Base-by-base conservation (phyloP, 2,113 vertebrate genomes). In the Cynoglossus semilaevis region DNA sequence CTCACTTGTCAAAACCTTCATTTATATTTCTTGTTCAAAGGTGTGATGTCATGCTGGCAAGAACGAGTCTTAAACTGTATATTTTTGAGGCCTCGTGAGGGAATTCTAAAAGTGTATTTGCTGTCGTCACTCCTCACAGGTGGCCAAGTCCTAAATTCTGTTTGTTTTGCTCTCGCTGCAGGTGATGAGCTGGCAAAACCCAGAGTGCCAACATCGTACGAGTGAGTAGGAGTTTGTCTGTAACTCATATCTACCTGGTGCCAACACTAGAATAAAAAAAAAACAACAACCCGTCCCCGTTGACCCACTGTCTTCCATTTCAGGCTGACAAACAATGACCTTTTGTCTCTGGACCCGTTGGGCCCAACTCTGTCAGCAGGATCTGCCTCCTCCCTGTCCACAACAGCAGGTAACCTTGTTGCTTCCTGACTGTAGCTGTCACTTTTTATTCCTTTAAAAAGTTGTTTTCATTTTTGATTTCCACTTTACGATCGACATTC, bases 301-400 rank as follows among this genome's bases (percentile, higher is more conserved):
- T 14, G 2, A 35, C 10, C 36, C 46, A 45, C 3, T 53, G 11
- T 63, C 22, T 15, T 11, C 8, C 72, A 38, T 35, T 1, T 36
- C 82, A 97, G 93, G 68, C 91, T 93, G 84, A 90, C 88, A 16
- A 94, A 88, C 88, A 95, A 84, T 69, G 95, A 98, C 73, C 92
- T 99, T 22, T 88, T 97, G 58, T 95, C 94, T 63, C 91, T 95
- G 93, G 96, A 99, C 80, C 94, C 95, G 1, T 94, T 96, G 67
- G 88, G 90, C 67, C 91, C 92, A 29, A 88, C 92, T 58, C 74
- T 90, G 10, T 88, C 91, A 15, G 85, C 92, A 9, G 88, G 87
- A 40, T 91, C 93, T 2, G 86, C 92, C 74, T 88, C 91, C 45
- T 72, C 91, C 9, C 87, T 90, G 36, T 91, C 93, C 4, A 91